Base-by-base conservation (phyloP, 2,797 vertebrate species). In the Lepus oiostolus region DNA sequence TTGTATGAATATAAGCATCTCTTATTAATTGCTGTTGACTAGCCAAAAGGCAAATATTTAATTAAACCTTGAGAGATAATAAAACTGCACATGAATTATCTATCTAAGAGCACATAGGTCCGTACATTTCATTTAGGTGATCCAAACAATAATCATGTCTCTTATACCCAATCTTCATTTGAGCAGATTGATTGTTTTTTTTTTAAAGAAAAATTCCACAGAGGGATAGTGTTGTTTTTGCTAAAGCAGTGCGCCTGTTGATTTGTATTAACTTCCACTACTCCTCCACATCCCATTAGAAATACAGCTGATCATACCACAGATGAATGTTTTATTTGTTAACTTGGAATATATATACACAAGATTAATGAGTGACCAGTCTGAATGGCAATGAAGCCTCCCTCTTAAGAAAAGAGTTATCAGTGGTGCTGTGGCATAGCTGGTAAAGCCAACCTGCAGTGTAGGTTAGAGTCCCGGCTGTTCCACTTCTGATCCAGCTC, bases 31-130 rank as follows among this genome's bases (percentile, higher is more conserved):
- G 97, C 91, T 98, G 95, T 97, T 97, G 98, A 98, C 98, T 98
- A 98, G 98, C 98, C 98, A 98, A 97, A 97, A 98, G 98, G 98
- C 98, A 98, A 98, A 98, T 98, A 98, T 98, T 98, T 98, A 98
- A 98, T 98, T 98, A 98, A 98, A 98, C 96, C 95, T 98, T 97
- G 97, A 96, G 97, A 98, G 98, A 98, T 97, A 98, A 98, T 98
- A 98, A 98, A 94, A 96, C 95, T 97, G 96, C 97, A 97, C 96
- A 98, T 98, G 96, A 98, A 98, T 98, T 98, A 98, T 98, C 98
- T 96, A 98, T 98, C 98, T 97, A 97, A 97, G 97, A 98, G 98
- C 94, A 98, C 98, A 96, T 67, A 98, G 98, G 97, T 98, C 98
- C 96, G 96, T 97, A 97, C 94, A 97, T 98, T 98, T 98, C 97